Percentiles rank a stretch among this genome's conserved stretches.
These are phyloP conservation scores for Choloepus hoffmanni DNA, from an alignment of 2,113 vertebrate species.

Conservation along the genomic window DNA sequence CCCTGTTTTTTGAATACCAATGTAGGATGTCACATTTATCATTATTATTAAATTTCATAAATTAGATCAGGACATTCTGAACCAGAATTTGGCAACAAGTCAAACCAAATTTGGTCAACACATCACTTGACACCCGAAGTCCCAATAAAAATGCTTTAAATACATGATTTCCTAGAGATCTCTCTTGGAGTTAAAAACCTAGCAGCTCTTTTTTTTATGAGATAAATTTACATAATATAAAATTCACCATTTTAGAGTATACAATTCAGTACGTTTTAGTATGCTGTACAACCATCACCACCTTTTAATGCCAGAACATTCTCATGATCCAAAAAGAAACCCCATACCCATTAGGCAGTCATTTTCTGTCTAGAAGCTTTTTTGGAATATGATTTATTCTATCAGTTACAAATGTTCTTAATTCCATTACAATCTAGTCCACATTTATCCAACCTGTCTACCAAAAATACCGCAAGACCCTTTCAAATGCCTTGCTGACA, in stretches of 20 bases:
- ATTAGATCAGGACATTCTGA: not conserved
- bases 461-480: not conserved
- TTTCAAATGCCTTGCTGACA: not conserved
- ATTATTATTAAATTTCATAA: not conserved
- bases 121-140: not conserved
- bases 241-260: not conserved
- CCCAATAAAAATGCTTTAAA: not conserved
- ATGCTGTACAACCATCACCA: not conserved
- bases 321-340: not conserved
- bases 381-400: not conserved
- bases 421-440: not conserved
- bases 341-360: not conserved
- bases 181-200: slow-evolving; percentile 40
- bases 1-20: not conserved
- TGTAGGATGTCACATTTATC: not conserved
- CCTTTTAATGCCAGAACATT: not conserved
- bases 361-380: not conserved
- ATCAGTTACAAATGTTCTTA: not conserved
- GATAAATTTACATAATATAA: not conserved
- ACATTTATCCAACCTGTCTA: not conserved
- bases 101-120: not conserved
- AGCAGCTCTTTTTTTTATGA: not conserved
- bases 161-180: not conserved
- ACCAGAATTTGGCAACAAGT: not conserved
- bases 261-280: not conserved